Evolutionary conservation across 2,888 invertebrate genomes (phyloP).

Genomic region (Cephus rjabovi): DNA sequence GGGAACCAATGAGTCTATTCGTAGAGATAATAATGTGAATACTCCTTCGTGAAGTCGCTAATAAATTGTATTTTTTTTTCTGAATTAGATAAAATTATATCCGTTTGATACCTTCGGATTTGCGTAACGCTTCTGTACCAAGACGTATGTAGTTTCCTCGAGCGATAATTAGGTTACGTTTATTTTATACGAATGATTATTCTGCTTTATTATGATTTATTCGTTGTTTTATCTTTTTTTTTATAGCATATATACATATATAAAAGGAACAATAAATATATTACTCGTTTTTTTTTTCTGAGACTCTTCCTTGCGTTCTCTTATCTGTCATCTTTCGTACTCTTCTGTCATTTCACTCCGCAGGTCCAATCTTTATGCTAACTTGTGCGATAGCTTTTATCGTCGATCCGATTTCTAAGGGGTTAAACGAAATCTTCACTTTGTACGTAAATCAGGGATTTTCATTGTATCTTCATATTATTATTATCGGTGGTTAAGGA

Average conservation of each 20-base stretch:
- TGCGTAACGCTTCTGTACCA: not conserved
- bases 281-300: not conserved
- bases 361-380: too few relatives aligned
- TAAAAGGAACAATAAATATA: not conserved
- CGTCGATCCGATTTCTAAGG: too few relatives aligned
- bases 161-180: not conserved
- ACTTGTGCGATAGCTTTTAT: too few relatives aligned
- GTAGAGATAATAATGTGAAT: too few relatives aligned
- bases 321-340: not conserved
- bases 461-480: conserved; percentile 3
- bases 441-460: not conserved
- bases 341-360: not conserved
- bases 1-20: too few relatives aligned
- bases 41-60: too few relatives aligned
- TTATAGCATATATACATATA: not conserved
- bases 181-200: conserved; percentile 2
- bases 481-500: conserved; percentile 4
- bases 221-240: not conserved
- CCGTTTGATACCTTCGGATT: too few relatives aligned
- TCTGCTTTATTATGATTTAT: not conserved
- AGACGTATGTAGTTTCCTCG: not conserved
- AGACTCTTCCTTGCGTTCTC: not conserved
- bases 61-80: too few relatives aligned
- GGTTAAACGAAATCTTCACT: not conserved
- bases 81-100: too few relatives aligned